A percentile compares a stretch with the other conserved stretches of the same genome.
These are phyloP conservation scores for Piscicola geometra DNA, from an alignment of 2,888 invertebrate genomes.

Conservation along the genomic window DNA sequence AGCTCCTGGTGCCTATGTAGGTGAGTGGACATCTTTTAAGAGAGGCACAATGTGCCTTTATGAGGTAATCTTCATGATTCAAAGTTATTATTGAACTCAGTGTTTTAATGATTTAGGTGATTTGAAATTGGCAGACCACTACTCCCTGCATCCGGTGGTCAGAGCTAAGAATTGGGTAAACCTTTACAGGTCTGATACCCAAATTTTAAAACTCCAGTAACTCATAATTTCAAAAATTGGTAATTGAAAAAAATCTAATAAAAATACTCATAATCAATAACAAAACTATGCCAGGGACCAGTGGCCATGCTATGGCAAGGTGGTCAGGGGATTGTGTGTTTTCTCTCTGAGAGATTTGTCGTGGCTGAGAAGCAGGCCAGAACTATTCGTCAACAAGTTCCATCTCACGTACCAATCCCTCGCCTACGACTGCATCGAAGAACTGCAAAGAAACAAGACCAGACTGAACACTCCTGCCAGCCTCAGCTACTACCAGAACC, in stretches of 20 bases:
- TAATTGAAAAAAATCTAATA: too few relatives aligned
- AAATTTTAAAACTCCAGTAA: too few relatives aligned
- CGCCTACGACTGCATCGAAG: conserved; percentile 50
- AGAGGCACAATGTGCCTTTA: too few relatives aligned
- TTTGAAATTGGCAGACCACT: conserved; percentile 41
- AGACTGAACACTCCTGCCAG: neutral
- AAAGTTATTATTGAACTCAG: neutral
- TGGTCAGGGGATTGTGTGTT: conserved; percentile 50
- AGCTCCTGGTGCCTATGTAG: conserved; percentile 51
- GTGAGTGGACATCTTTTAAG: too few relatives aligned
- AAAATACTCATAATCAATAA: too few relatives aligned
- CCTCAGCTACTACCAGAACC: conserved; percentile 37
- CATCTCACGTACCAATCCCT: conserved; percentile 47
- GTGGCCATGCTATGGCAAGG: conserved; percentile 47
- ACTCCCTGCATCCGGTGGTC: conserved; percentile 39
- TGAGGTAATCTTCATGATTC: too few relatives aligned
- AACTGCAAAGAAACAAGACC: conserved; percentile 48
- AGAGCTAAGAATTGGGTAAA: conserved; percentile 44
- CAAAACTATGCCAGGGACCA: conserved; percentile 33
- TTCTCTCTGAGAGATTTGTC: conserved; percentile 48
- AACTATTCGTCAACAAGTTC: conserved; percentile 52
- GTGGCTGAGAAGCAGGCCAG: conserved; percentile 44
- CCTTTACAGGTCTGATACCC: conserved; percentile 28
- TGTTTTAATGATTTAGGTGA: conserved; percentile 37
- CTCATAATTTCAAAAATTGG: too few relatives aligned